phyloP scores from a whole-genome alignment of 2,113 vertebrate species.

The Suncus etruscus region DNA sequence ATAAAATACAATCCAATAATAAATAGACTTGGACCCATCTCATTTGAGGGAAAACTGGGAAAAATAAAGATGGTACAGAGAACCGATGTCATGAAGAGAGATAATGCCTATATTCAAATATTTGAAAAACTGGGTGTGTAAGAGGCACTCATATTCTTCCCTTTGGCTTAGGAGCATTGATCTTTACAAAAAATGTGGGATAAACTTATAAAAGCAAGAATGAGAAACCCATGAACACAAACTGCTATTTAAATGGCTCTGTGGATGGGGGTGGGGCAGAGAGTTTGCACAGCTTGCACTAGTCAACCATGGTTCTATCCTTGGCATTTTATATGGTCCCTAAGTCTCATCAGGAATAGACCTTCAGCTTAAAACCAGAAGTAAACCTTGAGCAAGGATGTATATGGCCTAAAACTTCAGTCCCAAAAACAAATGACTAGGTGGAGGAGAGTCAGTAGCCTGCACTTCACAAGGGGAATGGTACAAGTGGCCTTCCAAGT shows the following conservation, averaged over 20 bases:
- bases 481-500: too few species aligned
- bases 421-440: too few species aligned
- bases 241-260: background rate
- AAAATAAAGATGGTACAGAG: background rate
- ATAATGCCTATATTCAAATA: background rate
- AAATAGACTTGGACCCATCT: slow-evolving; percentile 22
- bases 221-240: background rate
- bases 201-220: background rate
- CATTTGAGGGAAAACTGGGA: slow-evolving; percentile 8
- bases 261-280: background rate
- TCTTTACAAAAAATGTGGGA: slow-evolving; percentile 7
- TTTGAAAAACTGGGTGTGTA: background rate
- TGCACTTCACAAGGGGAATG: background rate
- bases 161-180: background rate
- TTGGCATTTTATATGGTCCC: too few species aligned
- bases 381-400: too few species aligned
- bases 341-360: background rate
- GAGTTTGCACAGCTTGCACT: too few species aligned
- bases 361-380: too few species aligned
- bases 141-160: background rate
- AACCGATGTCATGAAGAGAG: slow-evolving; percentile 2
- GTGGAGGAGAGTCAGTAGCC: background rate
- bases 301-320: too few species aligned
- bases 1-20: slow-evolving; percentile 6
- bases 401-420: too few species aligned